Conservation (phyloP, 2,113 vertebrate species). For the Chaetodon trifascialis region DNA sequence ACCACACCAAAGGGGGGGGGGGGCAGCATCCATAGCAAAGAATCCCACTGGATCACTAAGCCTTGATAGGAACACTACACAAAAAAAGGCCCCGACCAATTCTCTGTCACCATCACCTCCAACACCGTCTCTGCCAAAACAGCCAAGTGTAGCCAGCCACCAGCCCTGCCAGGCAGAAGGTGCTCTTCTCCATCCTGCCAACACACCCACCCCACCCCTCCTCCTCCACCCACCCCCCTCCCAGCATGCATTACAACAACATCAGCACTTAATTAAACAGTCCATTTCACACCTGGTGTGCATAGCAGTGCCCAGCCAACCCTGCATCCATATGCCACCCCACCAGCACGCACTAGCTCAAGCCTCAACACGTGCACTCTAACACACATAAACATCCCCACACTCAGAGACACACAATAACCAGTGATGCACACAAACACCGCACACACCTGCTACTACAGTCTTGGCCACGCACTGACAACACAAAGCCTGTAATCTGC, state of each 20-base stretch:
- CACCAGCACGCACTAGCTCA: conserved; percentile 61
- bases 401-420: conserved; percentile 23
- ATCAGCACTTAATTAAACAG: conserved; percentile 90
- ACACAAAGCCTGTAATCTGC: conserved; percentile 84
- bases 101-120: conserved; percentile 4
- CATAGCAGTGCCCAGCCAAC: conserved; percentile 82
- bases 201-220: conserved; percentile 29
- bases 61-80: conserved; percentile 22
- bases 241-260: conserved; percentile 86
- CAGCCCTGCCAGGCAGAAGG: conserved; percentile 57
- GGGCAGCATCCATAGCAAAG: conserved; percentile 2
- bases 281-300: conserved; percentile 89
- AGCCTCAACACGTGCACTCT: conserved; percentile 70
- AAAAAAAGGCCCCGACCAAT: conserved; percentile 41
- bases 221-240: conserved; percentile 55
- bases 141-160: conserved; percentile 25
- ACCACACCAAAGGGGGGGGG: neutral
- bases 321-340: conserved; percentile 85
- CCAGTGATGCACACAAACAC: conserved; percentile 54
- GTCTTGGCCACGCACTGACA: conserved; percentile 79
- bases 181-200: conserved; percentile 53
- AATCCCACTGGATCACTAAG: conserved; percentile 32
- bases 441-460: conserved; percentile 78
- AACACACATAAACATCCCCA: conserved; percentile 6
- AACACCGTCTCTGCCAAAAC: conserved; percentile 28